Evolutionary conservation across 1,140 invertebrate species (phyloP).

Genomic region (Drosophila carrolli): DNA sequence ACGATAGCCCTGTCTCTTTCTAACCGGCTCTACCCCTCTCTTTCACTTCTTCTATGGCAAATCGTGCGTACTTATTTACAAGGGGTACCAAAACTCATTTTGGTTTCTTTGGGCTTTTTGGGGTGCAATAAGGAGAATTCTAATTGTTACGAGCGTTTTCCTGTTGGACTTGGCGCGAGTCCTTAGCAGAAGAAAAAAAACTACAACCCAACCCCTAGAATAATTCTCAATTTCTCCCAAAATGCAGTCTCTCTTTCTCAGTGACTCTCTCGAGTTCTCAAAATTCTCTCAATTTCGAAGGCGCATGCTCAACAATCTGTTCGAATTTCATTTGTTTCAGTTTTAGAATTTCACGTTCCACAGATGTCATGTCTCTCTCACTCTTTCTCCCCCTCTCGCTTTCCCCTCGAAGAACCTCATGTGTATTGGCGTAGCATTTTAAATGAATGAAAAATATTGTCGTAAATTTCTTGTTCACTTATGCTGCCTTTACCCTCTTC

Average conservation of each 20-base stretch:
- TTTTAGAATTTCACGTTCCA: conserved; percentile 24
- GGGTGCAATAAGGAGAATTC: conserved; percentile 11
- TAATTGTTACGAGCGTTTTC: conserved; percentile 70
- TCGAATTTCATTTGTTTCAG: conserved; percentile 40
- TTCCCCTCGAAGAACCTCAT: conserved; percentile 14
- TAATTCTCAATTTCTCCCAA: background rate
- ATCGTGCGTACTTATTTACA: conserved; percentile 51
- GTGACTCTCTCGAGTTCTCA: background rate
- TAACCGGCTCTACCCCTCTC: background rate
- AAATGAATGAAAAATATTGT: conserved; percentile 82
- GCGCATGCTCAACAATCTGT: conserved; percentile 50
- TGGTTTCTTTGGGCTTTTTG: conserved; percentile 14
- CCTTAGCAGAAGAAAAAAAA: conserved; percentile 8
- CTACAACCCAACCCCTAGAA: conserved; percentile 57
- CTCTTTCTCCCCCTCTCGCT: background rate
- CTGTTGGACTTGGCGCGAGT: conserved; percentile 66
- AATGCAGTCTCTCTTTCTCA: conserved; percentile 8
- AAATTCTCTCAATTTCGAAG: conserved; percentile 3
- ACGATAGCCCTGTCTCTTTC: conserved; percentile 1
- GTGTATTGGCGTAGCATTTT: conserved; percentile 77
- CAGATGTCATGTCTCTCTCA: conserved; percentile 5
- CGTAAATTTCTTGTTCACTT: conserved; percentile 69
- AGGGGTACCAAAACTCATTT: conserved; percentile 16
- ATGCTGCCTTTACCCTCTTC: conserved; percentile 15
- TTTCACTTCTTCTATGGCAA: conserved; percentile 35